Evolutionary conservation across 2,888 invertebrate species (phyloP).

Genomic region (Folsomia manolachei): DNA sequence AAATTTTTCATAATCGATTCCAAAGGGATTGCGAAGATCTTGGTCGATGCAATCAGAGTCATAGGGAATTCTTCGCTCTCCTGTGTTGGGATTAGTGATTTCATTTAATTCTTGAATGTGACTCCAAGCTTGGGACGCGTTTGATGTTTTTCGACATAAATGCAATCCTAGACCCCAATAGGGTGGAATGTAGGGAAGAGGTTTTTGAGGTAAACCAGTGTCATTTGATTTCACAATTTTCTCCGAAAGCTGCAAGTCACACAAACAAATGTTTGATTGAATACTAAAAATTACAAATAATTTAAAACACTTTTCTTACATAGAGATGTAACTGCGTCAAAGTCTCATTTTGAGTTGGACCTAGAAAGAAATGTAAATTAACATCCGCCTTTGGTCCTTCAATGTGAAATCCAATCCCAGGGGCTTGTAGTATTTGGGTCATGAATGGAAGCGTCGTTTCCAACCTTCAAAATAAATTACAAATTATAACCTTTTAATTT

Average conservation of each 20-base stretch:
- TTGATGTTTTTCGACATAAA: conserved; percentile 54
- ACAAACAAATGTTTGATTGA: too few relatives aligned
- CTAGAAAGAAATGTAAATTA: conserved; percentile 58
- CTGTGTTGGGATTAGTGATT: not conserved
- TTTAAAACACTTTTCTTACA: too few relatives aligned
- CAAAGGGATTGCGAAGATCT: conserved; percentile 52
- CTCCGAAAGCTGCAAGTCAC: too few relatives aligned
- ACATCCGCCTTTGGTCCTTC: conserved; percentile 44
- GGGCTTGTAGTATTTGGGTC: conserved; percentile 57
- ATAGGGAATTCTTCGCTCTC: conserved; percentile 49
- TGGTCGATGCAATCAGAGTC: conserved; percentile 58
- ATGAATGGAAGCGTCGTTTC: conserved; percentile 61
- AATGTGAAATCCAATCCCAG: conserved; percentile 58
- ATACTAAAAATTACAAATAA: too few relatives aligned
- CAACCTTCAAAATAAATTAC: not conserved
- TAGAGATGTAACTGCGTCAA: conserved; percentile 53
- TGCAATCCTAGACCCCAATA: conserved; percentile 57
- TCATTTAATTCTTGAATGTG: conserved; percentile 41
- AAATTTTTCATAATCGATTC: conserved; percentile 34
- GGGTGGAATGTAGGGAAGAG: conserved; percentile 51
- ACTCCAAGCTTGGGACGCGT: conserved; percentile 49
- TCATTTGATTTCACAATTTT: conserved; percentile 22
- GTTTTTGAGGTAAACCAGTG: too few relatives aligned
- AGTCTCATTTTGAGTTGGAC: conserved; percentile 59
- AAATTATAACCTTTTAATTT: not conserved